Percentiles rank a stretch among this genome's conserved stretches.
Conservation (phyloP, 2,888 invertebrate genomes). For the Pelosia muscerda region DNA sequence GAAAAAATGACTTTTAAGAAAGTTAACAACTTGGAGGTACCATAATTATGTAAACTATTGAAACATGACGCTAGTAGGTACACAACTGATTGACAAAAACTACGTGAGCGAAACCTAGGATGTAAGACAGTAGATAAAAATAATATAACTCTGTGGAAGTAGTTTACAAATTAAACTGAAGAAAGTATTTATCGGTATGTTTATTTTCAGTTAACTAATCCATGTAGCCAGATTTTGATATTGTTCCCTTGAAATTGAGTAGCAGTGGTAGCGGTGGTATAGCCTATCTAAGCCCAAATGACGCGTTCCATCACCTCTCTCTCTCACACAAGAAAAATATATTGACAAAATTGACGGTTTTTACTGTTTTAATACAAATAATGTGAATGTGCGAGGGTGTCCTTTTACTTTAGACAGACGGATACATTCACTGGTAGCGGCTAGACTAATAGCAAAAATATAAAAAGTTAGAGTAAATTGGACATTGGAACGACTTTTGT, state of each 20-base stretch:
- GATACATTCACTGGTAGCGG: constrained; percentile 1
- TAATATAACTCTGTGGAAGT: background rate
- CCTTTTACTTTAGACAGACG: too few relatives aligned
- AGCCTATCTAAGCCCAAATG: too few relatives aligned
- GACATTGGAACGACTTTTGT: constrained; percentile 55
- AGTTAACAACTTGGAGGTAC: background rate
- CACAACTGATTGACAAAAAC: too few relatives aligned
- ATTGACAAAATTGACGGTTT: too few relatives aligned
- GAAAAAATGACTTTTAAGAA: background rate
- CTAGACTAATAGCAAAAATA: constrained; percentile 32
- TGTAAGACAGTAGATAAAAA: background rate
- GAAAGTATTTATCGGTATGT: background rate
- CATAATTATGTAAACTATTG: too few relatives aligned
- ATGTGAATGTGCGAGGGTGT: too few relatives aligned
- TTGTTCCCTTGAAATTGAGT: constrained; percentile 14
- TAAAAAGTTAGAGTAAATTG: constrained; percentile 52
- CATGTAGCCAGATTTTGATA: background rate
- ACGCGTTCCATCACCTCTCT: too few relatives aligned
- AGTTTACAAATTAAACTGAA: background rate
- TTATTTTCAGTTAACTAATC: constrained; percentile 6
- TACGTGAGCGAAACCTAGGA: too few relatives aligned
- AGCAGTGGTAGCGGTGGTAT: too few relatives aligned
- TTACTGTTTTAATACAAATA: too few relatives aligned
- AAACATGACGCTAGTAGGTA: too few relatives aligned
- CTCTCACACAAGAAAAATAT: too few relatives aligned